phyloP scores from a whole-genome alignment of 2,113 vertebrate genomes.

The Centropus unirufus region DNA sequence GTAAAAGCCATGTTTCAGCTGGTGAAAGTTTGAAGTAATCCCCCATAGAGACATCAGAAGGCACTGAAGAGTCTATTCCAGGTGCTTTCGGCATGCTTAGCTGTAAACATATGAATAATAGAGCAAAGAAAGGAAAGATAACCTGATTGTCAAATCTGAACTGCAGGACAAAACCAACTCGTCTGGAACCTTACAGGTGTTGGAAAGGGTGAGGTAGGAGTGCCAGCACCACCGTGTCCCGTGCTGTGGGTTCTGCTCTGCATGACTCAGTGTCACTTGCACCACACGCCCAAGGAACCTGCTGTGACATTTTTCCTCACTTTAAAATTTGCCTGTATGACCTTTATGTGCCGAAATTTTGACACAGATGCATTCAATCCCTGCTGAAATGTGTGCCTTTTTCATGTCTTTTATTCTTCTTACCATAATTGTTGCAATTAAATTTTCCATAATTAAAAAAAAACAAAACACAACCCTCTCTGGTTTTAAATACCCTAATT shows the following conservation, averaged over 20 bases:
- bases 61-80: neutral
- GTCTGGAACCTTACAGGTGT: neutral
- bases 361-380: neutral
- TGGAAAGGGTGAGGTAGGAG: neutral
- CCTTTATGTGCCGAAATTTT: neutral
- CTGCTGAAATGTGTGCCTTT: neutral
- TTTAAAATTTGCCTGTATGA: neutral
- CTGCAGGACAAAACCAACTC: neutral
- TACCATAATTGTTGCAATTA: neutral
- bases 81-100: neutral
- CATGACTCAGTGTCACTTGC: rapidly evolving
- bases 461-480: neutral
- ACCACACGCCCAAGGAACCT: rapidly evolving
- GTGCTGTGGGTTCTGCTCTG: neutral
- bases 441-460: neutral
- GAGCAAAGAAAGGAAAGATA: neutral
- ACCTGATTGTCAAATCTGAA: rapidly evolving
- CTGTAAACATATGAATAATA: neutral
- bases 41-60: neutral
- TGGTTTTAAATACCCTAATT: neutral
- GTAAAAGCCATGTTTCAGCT: neutral
- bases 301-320: rapidly evolving
- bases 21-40: neutral
- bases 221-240: neutral
- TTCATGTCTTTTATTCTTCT: neutral